Base-by-base conservation (phyloP, 2,113 vertebrate species). In the Craseonycteris thonglongyai region DNA sequence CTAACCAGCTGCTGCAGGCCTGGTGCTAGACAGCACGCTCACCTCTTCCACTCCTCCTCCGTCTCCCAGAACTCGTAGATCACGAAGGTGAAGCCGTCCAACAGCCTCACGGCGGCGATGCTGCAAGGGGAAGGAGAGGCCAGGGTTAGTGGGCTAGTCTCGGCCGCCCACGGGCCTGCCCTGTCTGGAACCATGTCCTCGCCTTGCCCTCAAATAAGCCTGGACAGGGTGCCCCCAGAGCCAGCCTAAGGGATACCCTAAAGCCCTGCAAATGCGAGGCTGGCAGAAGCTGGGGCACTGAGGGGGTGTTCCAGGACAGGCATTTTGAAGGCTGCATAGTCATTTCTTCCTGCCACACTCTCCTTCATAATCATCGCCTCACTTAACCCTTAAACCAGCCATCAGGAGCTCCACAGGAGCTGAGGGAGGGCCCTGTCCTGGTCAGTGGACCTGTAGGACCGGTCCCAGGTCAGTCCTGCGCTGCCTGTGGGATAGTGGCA, bases 31-130 rank as follows among this genome's bases (percentile, higher is more conserved):
- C 51, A 28, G 10, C 21, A 0, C 0, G 72, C 96, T 94, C 93
- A 99, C 99, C 99, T 99, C 97, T 99, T 99, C 99, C 99, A 99
- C 72, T 99, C 99, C 40, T 99, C 99, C 89, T 99, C 99, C 0
- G 98, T 99, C 82, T 99, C 99, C 99, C 99, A 99, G 98, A 99
- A 99, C 97, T 99, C 99, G 0, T 99, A 99, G 88, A 99, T 79
- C 7, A 99, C 99, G 24, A 99, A 99, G 96, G 99, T 99, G 88
- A 99, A 90, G 30, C 98, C 99, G 0, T 99, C 99, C 0, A 98
- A 98, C 82, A 99, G 98, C 81, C 99, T 98, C 96, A 99, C 98
- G 0, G 99, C 99, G 0, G 99, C 99, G 59, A 99, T 98, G 58
- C 99, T 99, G 95, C 30, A 33, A 0, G 7, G n/a, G 47, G 61